These are phyloP conservation scores for Ectropis crepuscularia DNA, from an alignment of 2,888 invertebrate species.

Conservation along the genomic window DNA sequence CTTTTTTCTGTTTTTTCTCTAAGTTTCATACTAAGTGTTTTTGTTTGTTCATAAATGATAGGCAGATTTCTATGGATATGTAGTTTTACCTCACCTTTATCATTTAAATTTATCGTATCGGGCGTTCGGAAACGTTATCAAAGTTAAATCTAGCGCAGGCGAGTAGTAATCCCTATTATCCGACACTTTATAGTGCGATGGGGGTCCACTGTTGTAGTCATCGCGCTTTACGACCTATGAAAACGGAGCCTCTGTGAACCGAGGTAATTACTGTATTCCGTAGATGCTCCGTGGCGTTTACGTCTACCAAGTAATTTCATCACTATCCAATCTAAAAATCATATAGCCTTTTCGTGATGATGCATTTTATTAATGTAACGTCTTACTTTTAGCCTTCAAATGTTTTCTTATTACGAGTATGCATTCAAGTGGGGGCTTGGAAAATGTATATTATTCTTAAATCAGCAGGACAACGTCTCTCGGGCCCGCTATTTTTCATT, in stretches of 20 bases:
- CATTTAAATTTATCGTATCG: conserved; percentile 42
- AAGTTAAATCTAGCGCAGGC: conserved; percentile 66
- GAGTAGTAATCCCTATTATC: conserved; percentile 79
- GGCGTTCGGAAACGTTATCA: conserved; percentile 54
- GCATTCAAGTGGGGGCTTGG: too few relatives aligned
- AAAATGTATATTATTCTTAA: too few relatives aligned
- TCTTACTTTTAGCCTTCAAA: too few relatives aligned
- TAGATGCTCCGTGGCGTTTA: conserved; percentile 47
- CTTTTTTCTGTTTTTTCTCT: too few relatives aligned
- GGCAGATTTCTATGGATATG: too few relatives aligned
- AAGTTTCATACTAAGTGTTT: too few relatives aligned
- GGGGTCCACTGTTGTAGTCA: conserved; percentile 69
- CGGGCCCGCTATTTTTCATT: too few relatives aligned
- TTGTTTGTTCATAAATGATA: too few relatives aligned
- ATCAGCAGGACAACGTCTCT: too few relatives aligned
- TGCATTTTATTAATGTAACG: too few relatives aligned
- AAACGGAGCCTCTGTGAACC: conserved; percentile 70
- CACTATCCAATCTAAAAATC: background rate
- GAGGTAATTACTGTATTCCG: conserved; percentile 74
- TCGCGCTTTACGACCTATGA: conserved; percentile 79
- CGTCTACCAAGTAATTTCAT: conserved; percentile 30
- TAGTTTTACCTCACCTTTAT: background rate
- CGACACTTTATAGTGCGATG: conserved; percentile 75
- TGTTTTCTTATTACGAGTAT: too few relatives aligned
- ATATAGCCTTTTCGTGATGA: too few relatives aligned